Evolutionary conservation across 1,140 invertebrate genomes (phyloP).

Genomic region (Drosophila kanapiae): DNA sequence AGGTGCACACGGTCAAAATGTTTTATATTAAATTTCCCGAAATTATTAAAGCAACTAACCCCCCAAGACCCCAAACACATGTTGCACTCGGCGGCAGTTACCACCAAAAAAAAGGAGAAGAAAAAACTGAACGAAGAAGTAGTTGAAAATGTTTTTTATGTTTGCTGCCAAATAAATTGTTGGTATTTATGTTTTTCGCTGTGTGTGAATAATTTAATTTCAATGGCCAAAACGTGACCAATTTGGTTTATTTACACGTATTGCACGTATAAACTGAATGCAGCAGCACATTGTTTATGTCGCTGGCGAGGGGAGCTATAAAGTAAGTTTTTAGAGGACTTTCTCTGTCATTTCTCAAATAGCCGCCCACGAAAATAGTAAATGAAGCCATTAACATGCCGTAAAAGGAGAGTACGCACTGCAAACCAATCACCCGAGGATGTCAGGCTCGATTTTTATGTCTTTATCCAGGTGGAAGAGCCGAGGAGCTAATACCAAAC

Average conservation of each 20-base stretch:
- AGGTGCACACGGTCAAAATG: constrained; percentile 57
- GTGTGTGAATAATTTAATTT: constrained; percentile 73
- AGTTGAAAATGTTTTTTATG: constrained; percentile 51
- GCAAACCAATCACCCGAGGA: constrained; percentile 48
- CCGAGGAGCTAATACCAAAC: constrained; percentile 6
- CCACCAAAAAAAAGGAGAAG: background rate
- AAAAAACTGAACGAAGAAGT: constrained; percentile 34
- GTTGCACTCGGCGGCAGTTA: constrained; percentile 17
- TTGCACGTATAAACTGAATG: constrained; percentile 79
- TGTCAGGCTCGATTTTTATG: constrained; percentile 69
- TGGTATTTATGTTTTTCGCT: constrained; percentile 71
- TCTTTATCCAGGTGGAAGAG: constrained; percentile 57
- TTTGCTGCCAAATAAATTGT: constrained; percentile 74
- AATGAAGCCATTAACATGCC: constrained; percentile 67
- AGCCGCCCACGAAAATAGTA: constrained; percentile 47
- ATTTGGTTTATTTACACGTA: constrained; percentile 85
- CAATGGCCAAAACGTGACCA: constrained; percentile 83
- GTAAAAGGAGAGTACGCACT: constrained; percentile 63
- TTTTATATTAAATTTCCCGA: constrained; percentile 76
- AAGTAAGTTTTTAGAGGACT: constrained; percentile 9
- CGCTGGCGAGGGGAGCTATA: background rate
- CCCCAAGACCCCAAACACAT: constrained; percentile 35
- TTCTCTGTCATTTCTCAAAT: constrained; percentile 45
- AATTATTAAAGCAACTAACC: constrained; percentile 52
- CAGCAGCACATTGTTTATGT: constrained; percentile 29